Evolutionary conservation across 1,140 invertebrate species (phyloP).

Genomic region (Melipona quadrifasciata): DNA sequence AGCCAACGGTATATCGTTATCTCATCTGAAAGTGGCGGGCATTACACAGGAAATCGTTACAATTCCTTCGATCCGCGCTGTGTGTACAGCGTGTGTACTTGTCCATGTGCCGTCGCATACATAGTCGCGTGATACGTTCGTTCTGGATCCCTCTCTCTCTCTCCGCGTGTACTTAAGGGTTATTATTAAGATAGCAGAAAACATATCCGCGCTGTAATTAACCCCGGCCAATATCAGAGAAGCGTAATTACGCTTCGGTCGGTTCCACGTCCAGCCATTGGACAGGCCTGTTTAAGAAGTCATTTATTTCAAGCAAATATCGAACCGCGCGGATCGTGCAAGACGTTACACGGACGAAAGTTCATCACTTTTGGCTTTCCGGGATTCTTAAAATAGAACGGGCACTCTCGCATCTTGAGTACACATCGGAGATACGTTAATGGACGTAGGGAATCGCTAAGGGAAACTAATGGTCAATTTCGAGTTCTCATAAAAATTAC

Average conservation of each 20-base stretch:
- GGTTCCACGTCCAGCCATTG: neutral
- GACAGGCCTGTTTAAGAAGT: neutral
- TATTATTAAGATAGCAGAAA: slow-evolving; percentile 49
- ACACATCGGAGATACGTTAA: neutral
- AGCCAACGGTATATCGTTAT: slow-evolving; percentile 44
- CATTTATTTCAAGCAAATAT: slow-evolving; percentile 11
- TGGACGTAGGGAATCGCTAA: neutral
- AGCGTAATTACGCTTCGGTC: slow-evolving; percentile 15
- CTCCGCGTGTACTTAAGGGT: slow-evolving; percentile 3
- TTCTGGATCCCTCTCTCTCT: no score
- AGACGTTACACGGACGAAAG: neutral
- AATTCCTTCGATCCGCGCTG: neutral
- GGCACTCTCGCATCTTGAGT: neutral
- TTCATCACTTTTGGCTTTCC: neutral
- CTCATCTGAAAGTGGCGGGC: neutral
- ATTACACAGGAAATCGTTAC: slow-evolving; percentile 50
- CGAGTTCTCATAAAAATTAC: neutral
- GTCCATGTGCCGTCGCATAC: neutral
- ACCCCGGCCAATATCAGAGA: slow-evolving; percentile 11
- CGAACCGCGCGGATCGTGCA: neutral
- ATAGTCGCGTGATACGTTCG: neutral
- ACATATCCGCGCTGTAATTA: slow-evolving; percentile 36
- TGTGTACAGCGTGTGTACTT: no score
- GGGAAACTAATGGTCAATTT: neutral
- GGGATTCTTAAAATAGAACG: neutral